Conservation (phyloP, 2,113 vertebrate species). For the Silurus glanis region DNA sequence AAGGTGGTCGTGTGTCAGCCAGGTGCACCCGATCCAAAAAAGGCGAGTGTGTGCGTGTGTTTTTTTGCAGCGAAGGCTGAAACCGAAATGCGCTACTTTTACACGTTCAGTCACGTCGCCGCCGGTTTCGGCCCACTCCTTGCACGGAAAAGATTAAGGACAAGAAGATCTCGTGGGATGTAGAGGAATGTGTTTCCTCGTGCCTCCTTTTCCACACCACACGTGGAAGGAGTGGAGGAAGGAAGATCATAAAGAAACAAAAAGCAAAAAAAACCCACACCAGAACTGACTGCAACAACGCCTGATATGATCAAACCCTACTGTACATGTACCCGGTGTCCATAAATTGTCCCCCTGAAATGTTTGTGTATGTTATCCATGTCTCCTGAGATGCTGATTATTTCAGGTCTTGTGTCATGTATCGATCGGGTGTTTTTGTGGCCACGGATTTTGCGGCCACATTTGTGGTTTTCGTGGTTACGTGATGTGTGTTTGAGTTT, state of each 20-base stretch:
- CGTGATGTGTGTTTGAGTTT: neutral
- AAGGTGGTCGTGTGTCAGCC: slow-evolving; percentile 45
- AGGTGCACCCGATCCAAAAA: slow-evolving; percentile 28
- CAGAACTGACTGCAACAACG: neutral
- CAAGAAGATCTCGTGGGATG: neutral
- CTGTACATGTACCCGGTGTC: neutral
- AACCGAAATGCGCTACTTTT: slow-evolving; percentile 15
- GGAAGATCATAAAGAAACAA: too few relatives aligned
- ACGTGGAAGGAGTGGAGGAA: neutral
- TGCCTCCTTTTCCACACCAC: neutral
- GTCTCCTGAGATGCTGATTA: neutral
- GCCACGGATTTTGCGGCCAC: neutral
- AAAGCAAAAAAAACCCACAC: neutral
- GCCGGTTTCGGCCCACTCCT: slow-evolving; percentile 23
- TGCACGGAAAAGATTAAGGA: neutral
- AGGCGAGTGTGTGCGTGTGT: neutral
- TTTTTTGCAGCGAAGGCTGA: neutral
- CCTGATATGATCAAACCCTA: neutral
- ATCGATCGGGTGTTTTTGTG: neutral
- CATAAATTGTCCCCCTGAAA: neutral
- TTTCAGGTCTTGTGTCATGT: neutral
- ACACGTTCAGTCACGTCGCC: slow-evolving; percentile 25
- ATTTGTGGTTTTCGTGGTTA: slow-evolving; percentile 12
- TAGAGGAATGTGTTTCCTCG: slow-evolving; percentile 10
- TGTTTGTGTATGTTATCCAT: neutral